These are phyloP conservation scores for Hippocampus guttulatus DNA, from an alignment of 2,113 vertebrate genomes.

Conservation along the genomic window DNA sequence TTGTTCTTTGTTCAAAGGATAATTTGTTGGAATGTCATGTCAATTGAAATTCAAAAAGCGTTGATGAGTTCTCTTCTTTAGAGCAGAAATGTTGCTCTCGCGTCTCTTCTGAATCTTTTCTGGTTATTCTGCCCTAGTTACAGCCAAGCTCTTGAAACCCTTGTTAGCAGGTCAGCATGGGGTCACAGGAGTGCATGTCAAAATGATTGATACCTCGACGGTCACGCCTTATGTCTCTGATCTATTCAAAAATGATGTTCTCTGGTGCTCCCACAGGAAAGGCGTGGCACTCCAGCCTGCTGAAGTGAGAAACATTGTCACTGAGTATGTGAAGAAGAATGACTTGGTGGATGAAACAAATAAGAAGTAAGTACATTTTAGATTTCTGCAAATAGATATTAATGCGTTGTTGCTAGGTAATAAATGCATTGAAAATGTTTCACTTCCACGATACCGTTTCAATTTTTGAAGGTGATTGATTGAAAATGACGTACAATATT, in stretches of 20 bases:
- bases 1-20: too few species aligned
- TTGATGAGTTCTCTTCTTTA: too few species aligned
- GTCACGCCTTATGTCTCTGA: too few species aligned
- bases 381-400: not conserved
- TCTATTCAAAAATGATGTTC: not conserved
- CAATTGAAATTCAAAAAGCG: too few species aligned
- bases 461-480: not conserved
- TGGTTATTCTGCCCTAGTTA: too few species aligned
- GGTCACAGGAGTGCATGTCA: too few species aligned
- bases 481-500: not conserved
- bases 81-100: too few species aligned
- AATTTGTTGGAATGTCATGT: too few species aligned
- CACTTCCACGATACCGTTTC: not conserved
- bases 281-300: slow-evolving; percentile 76
- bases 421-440: not conserved
- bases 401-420: not conserved
- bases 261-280: slow-evolving; percentile 71
- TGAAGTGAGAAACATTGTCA: slow-evolving; percentile 82
- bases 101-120: too few species aligned
- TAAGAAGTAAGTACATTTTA: slow-evolving; percentile 80
- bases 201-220: too few species aligned
- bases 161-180: too few species aligned
- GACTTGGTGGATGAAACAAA: slow-evolving; percentile 84
- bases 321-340: slow-evolving; percentile 85
- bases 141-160: too few species aligned